Conservation (phyloP, 2,113 vertebrate genomes). For the Tricholaema leucomelas region DNA sequence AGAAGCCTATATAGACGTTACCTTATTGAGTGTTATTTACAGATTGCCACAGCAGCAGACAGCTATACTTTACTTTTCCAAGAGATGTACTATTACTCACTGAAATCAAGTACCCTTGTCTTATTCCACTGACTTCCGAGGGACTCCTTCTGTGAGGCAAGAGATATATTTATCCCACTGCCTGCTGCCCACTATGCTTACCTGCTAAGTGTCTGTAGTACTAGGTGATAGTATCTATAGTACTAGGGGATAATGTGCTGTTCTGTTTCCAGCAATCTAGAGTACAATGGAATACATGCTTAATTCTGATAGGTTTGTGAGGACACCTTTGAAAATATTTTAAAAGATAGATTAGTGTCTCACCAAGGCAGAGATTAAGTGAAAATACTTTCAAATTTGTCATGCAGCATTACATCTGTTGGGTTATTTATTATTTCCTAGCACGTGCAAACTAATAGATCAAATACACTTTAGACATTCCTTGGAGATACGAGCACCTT, state of each 20-base stretch:
- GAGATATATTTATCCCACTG: constrained; percentile 26
- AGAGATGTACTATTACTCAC: neutral
- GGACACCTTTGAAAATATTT: constrained; percentile 72
- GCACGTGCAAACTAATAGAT: constrained; percentile 45
- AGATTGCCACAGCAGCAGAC: neutral
- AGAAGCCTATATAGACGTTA: neutral
- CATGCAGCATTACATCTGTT: constrained; percentile 48
- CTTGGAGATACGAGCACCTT: constrained; percentile 19
- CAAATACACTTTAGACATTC: constrained; percentile 63
- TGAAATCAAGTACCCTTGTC: constrained; percentile 29
- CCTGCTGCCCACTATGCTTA: constrained; percentile 19
- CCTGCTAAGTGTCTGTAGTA: constrained; percentile 27
- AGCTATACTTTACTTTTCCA: constrained; percentile 1
- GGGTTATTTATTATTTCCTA: constrained; percentile 72
- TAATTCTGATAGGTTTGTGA: constrained; percentile 67
- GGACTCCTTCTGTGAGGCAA: neutral
- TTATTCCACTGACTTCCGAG: constrained; percentile 29
- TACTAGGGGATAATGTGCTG: neutral
- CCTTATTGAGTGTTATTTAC: neutral
- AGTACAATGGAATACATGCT: constrained; percentile 57
- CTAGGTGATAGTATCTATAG: constrained; percentile 1
- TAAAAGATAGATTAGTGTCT: constrained; percentile 74
- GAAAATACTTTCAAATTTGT: constrained; percentile 69
- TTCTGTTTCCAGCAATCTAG: constrained; percentile 35
- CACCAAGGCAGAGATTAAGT: constrained; percentile 72